phyloP scores from a whole-genome alignment of 2,888 invertebrate species.

The Rhamnusium bicolor region DNA sequence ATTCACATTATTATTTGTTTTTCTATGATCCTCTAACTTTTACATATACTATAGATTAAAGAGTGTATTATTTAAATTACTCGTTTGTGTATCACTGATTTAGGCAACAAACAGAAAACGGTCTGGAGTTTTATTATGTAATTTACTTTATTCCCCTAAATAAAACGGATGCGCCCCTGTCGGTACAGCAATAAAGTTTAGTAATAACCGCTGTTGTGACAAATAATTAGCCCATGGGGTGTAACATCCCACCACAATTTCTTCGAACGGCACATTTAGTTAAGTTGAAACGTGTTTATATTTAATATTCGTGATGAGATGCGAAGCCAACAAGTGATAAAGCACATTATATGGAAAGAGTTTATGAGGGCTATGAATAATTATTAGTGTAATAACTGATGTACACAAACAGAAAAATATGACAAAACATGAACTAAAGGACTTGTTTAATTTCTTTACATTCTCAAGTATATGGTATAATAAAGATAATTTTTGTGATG shows the following conservation, averaged over 20 bases:
- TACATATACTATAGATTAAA: no score
- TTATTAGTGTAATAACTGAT: background rate
- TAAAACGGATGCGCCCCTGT: background rate
- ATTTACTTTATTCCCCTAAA: background rate
- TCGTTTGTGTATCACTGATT: no score
- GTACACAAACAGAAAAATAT: conserved; percentile 4
- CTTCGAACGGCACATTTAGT: conserved; percentile 4
- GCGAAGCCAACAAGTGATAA: conserved; percentile 12
- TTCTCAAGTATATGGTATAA: background rate
- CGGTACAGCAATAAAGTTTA: background rate
- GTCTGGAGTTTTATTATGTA: background rate
- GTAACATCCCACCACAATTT: background rate
- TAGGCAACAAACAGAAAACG: no score
- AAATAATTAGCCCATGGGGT: conserved; percentile 7
- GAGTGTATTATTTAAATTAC: no score
- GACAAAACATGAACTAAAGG: background rate
- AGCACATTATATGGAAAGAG: conserved; percentile 9
- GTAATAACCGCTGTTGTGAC: background rate
- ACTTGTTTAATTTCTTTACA: background rate
- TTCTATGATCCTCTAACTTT: no score
- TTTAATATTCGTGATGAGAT: conserved; percentile 14
- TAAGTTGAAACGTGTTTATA: conserved; percentile 11
- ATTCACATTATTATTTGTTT: no score
- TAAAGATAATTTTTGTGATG: background rate
- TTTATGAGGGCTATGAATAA: conserved; percentile 5